Evolutionary conservation across 2,113 vertebrate species (phyloP).

Genomic region (Ceratotherium simum): DNA sequence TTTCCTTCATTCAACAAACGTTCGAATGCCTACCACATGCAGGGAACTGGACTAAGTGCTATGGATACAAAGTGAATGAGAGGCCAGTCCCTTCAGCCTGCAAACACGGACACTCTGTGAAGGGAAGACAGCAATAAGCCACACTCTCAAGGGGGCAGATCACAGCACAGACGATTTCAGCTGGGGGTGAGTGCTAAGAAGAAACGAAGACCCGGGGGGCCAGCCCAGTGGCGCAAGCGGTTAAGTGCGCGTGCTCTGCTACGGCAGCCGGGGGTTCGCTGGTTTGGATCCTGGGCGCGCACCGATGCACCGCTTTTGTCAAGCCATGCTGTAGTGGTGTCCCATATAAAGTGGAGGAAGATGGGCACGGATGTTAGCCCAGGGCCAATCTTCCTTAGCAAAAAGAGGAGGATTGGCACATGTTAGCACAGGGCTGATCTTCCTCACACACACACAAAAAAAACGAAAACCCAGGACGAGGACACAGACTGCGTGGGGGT

Average conservation of each 20-base stretch:
- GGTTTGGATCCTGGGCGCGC: no score
- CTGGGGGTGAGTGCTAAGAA: neutral
- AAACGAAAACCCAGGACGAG: neutral
- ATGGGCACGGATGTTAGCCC: no score
- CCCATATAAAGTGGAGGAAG: no score
- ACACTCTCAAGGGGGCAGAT: neutral
- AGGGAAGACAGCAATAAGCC: neutral
- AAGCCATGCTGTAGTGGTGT: no score
- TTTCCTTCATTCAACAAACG: neutral
- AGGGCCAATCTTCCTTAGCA: no score
- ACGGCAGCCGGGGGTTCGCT: no score
- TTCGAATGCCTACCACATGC: no score
- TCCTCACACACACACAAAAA: neutral
- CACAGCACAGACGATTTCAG: neutral
- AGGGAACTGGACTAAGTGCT: neutral
- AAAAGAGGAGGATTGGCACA: no score
- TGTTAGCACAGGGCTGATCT: no score
- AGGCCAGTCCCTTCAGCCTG: neutral
- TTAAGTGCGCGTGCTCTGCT: no score
- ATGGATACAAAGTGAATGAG: neutral
- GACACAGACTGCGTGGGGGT: rapidly evolving
- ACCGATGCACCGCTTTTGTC: no score
- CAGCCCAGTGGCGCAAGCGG: no score
- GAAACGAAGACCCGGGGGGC: neutral
- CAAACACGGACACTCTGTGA: neutral